Percentiles rank a stretch among this genome's conserved stretches.
phyloP scores from a whole-genome alignment of 2,888 invertebrate species.

The Diaprepes abbreviatus region DNA sequence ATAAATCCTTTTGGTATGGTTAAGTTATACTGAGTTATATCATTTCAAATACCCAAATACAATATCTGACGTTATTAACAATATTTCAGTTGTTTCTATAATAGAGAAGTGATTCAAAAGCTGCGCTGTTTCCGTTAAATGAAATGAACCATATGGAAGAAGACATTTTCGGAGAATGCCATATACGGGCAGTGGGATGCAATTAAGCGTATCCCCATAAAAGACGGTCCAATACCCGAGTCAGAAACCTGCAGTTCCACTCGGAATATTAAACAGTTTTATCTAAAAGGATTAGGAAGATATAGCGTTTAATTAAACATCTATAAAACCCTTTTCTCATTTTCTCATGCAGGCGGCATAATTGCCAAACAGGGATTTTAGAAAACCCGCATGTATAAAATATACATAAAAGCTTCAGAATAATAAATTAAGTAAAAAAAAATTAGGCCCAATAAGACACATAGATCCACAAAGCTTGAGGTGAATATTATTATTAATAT shows the following conservation, averaged over 20 bases:
- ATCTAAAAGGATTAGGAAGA: slow-evolving; percentile 30
- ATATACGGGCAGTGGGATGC: slow-evolving; percentile 19
- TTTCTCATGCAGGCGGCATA: slow-evolving; percentile 19
- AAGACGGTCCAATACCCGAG: slow-evolving; percentile 26
- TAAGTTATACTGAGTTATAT: too few relatives aligned
- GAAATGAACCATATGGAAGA: not conserved
- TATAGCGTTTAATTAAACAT: slow-evolving; percentile 38
- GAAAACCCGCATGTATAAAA: slow-evolving; percentile 11
- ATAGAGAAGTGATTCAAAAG: not conserved
- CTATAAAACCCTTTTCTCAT: slow-evolving; percentile 38
- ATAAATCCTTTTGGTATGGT: too few relatives aligned
- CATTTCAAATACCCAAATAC: too few relatives aligned
- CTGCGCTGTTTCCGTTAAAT: not conserved
- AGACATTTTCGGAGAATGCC: slow-evolving; percentile 27
- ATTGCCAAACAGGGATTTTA: slow-evolving; percentile 14
- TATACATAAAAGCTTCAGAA: too few relatives aligned
- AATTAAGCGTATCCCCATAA: slow-evolving; percentile 32
- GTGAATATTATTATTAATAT: too few relatives aligned
- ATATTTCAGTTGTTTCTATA: too few relatives aligned
- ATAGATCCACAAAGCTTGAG: too few relatives aligned
- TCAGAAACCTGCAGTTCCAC: slow-evolving; percentile 15
- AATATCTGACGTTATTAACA: too few relatives aligned
- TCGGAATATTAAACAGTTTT: slow-evolving; percentile 42
- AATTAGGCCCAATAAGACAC: too few relatives aligned
- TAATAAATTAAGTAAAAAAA: too few relatives aligned